Evolutionary conservation across 2,797 vertebrate genomes (phyloP).

Genomic region (Acanthurus leucopareius): DNA sequence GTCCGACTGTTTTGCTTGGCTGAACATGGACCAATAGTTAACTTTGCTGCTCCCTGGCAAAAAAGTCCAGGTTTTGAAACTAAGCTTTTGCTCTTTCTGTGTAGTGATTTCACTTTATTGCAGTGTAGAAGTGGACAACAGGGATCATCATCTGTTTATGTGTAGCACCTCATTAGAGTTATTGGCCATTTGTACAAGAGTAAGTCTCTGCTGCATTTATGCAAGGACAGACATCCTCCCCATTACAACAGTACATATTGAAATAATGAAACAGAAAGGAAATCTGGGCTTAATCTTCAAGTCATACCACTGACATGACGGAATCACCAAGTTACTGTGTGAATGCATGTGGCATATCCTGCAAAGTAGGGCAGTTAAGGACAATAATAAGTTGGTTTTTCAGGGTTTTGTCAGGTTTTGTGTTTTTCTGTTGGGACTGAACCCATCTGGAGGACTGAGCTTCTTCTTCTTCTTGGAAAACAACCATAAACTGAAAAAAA

Average conservation of each 20-base stretch:
- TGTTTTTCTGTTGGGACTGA: slow-evolving; percentile 2
- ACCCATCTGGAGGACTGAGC: slow-evolving; percentile 10
- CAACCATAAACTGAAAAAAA: slow-evolving; percentile 13
- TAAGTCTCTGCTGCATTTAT: not conserved
- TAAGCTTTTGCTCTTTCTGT: not conserved
- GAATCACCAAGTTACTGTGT: not conserved
- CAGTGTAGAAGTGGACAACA: not conserved
- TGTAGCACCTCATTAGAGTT: not conserved
- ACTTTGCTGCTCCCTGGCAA: not conserved
- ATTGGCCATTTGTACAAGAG: not conserved
- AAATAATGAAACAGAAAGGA: slow-evolving; percentile 2
- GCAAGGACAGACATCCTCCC: not conserved
- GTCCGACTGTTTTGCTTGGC: slow-evolving; percentile 12
- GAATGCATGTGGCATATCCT: not conserved
- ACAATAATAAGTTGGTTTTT: not conserved
- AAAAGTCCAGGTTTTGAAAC: not conserved
- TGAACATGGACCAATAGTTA: not conserved
- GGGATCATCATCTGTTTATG: not conserved
- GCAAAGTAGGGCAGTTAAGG: not conserved
- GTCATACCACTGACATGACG: not conserved
- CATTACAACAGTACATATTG: not conserved
- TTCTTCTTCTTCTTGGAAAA: not conserved
- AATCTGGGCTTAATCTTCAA: not conserved
- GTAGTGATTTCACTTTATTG: not conserved
- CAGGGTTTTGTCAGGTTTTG: not conserved